Conservation (phyloP, 2,113 vertebrate species). For the Pteronura brasiliensis region DNA sequence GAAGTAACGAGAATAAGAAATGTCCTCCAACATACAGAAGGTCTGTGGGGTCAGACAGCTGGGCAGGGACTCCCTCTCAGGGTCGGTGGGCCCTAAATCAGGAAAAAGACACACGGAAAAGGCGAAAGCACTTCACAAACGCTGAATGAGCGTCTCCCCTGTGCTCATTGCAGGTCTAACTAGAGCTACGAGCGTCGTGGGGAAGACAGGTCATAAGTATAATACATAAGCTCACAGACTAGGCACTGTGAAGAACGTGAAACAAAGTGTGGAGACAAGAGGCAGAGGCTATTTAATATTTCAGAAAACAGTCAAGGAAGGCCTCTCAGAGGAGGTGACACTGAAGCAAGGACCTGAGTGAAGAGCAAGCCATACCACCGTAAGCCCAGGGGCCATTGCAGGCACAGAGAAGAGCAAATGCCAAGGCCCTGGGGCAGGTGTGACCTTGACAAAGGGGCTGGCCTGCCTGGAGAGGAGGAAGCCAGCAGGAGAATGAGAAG, state of each 20-base stretch:
- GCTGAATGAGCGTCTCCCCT: not conserved
- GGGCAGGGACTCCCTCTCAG: not conserved
- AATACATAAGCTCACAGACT: fast-evolving
- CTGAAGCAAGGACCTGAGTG: not conserved
- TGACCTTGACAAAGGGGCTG: not conserved
- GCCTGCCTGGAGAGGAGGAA: not conserved
- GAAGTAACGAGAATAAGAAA: not conserved
- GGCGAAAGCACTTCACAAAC: not conserved
- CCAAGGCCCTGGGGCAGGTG: not conserved
- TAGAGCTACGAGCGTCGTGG: not conserved
- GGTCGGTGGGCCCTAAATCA: not conserved
- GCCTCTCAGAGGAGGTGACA: not conserved
- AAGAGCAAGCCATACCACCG: fast-evolving
- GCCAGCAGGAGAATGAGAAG: too few relatives aligned
- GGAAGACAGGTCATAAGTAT: not conserved
- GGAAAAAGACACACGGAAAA: not conserved
- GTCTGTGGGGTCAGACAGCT: too few relatives aligned
- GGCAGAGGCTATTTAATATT: not conserved
- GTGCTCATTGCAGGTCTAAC: not conserved
- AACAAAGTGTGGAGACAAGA: not conserved
- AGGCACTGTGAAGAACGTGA: not conserved
- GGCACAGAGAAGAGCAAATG: not conserved
- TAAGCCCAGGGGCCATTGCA: not conserved
- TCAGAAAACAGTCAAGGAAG: not conserved
- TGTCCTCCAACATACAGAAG: not conserved